Conservation (phyloP, 2,888 invertebrate species). For the Adelphocoris suturalis region DNA sequence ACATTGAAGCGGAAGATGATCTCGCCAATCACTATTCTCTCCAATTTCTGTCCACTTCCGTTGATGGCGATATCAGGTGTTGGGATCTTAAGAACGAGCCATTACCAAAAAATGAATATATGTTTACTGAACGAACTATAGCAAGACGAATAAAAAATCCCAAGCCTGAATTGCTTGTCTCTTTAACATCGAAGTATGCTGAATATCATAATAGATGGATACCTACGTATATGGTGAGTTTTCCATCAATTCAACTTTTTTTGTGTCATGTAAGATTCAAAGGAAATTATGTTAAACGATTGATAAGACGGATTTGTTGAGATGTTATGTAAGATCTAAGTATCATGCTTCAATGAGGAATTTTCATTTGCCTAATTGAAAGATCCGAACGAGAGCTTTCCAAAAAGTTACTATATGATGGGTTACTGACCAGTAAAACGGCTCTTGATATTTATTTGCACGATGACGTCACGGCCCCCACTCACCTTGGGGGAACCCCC, state of each 20-base stretch:
- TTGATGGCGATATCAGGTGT: slow-evolving; percentile 77
- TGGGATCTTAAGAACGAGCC: slow-evolving; percentile 78
- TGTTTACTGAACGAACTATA: slow-evolving; percentile 71
- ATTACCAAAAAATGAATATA: slow-evolving; percentile 53
- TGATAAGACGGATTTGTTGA: too few species aligned
- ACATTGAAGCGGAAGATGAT: slow-evolving; percentile 75
- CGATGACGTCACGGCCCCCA: too few species aligned
- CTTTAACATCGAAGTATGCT: slow-evolving; percentile 70
- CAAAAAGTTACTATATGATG: too few species aligned
- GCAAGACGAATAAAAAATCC: slow-evolving; percentile 54
- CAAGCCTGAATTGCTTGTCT: slow-evolving; percentile 58
- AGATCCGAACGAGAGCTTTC: too few species aligned
- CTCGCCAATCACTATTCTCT: slow-evolving; percentile 67
- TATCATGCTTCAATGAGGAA: too few species aligned
- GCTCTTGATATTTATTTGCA: too few species aligned
- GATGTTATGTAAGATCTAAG: too few species aligned
- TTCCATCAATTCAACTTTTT: background rate
- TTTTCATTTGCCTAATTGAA: too few species aligned
- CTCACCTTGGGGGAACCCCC: too few species aligned
- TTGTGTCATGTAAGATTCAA: too few species aligned
- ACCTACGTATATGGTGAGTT: slow-evolving; percentile 75
- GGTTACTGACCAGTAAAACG: too few species aligned
- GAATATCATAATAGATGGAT: slow-evolving; percentile 78
- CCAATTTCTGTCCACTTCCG: slow-evolving; percentile 78
- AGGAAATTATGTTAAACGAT: too few species aligned